Percentiles rank a stretch among this genome's conserved stretches.
phyloP scores from a whole-genome alignment of 2,888 invertebrate species.

The Caenorhabditis afra region DNA sequence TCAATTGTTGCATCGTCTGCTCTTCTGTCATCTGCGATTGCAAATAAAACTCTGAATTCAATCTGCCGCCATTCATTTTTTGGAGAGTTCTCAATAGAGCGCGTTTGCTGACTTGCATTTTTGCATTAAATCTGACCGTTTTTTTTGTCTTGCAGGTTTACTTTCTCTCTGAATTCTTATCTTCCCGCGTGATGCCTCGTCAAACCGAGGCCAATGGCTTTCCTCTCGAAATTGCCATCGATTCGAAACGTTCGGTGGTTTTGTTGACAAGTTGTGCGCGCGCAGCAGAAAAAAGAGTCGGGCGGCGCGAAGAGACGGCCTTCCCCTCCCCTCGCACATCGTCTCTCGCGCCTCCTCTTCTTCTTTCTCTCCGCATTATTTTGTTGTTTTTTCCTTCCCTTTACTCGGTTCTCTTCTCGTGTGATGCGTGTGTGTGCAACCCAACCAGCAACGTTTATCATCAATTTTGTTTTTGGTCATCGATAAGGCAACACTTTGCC shows the following conservation, averaged over 20 bases:
- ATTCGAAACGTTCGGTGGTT: slow-evolving; percentile 46
- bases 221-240: slow-evolving; percentile 24
- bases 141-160: neutral
- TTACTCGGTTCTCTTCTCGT: slow-evolving; percentile 15
- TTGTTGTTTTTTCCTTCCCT: slow-evolving; percentile 40
- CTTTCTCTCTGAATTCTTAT: neutral
- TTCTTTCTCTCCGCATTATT: slow-evolving; percentile 31
- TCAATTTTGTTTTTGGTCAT: slow-evolving; percentile 22
- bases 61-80: neutral
- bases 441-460: slow-evolving; percentile 32
- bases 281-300: slow-evolving; percentile 35
- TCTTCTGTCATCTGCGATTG: slow-evolving; percentile 1
- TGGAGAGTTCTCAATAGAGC: neutral
- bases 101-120: neutral
- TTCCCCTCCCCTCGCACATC: slow-evolving; percentile 5
- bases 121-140: neutral
- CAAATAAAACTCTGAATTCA: neutral
- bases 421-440: slow-evolving; percentile 10
- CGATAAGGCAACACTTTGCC: slow-evolving; percentile 40
- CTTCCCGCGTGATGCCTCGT: neutral
- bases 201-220: neutral
- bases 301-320: slow-evolving; percentile 37
- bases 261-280: slow-evolving; percentile 51
- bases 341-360: slow-evolving; percentile 6
- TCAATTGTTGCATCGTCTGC: slow-evolving; percentile 28